Base-by-base conservation (phyloP, 2,797 vertebrate species). In the Heliangelus exortis region DNA sequence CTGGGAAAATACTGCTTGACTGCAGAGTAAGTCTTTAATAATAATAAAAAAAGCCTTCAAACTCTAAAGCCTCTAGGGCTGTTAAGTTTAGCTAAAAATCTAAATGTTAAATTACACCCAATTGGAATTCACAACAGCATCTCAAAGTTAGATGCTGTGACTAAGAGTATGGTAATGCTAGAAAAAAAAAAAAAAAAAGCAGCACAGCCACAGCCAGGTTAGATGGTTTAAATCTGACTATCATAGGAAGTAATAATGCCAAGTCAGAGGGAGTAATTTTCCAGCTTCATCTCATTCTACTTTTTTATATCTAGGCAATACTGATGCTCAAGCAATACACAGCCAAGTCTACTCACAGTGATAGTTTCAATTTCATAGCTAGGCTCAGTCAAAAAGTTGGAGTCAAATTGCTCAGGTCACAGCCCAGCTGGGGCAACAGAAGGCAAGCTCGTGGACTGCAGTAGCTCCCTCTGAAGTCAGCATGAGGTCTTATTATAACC, bases 381-480 rank as follows among this genome's bases (percentile, higher is more conserved):
- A 54, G 34, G 33, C 15, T 91, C 22, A 7, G 16, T 54, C 33
- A 6, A 16, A 33, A 68, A 81, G 75, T 54, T 15, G 26, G 34
- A 41, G 21, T 73, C 43, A 51, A 71, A 86, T 15, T 31, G 48
- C 34, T 84, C 59, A 62, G 61, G 34, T 62, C 66, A 84, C 25
- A 74, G 41, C 33, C 36, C 65, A 87, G 41, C 50, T 74, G 62
- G 25, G 31, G 25, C 73, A 86, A 50, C 11, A 73, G 39, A 39
- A 84, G 83, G 62, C 80, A 86, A 91, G 69, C 85, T 80, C 69
- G 65, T 1, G 9, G 61, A 53, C 3, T 55, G 33, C n/a, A 57
- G 79, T 47, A 93, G 81, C 21, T 92, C 75, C 33, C 65, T 91
- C 75, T 92, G 68, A 95, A 91, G 50, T 87, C 91, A 92, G 72